Conservation (phyloP, 2,888 invertebrate genomes). For the Polyommatus iphigenia region DNA sequence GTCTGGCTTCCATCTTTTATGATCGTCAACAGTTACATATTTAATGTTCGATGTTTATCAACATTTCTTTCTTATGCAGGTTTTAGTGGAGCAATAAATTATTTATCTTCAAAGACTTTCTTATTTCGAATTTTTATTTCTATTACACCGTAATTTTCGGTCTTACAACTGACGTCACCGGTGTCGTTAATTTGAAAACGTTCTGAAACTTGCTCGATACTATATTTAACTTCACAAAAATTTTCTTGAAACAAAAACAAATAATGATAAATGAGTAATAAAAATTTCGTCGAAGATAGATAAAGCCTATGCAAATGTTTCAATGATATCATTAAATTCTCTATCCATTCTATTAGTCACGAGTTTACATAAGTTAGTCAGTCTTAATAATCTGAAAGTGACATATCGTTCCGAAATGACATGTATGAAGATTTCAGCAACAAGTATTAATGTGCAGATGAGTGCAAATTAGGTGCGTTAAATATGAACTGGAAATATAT, state of each 20-base stretch:
- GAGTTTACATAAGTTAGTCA: conserved; percentile 65
- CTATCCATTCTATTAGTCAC: conserved; percentile 56
- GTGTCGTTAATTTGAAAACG: conserved; percentile 59
- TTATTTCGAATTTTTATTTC: conserved; percentile 77
- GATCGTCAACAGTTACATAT: conserved; percentile 80
- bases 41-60: conserved; percentile 80
- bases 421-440: conserved; percentile 16
- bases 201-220: conserved; percentile 1
- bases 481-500: neutral
- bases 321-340: conserved; percentile 62
- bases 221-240: neutral
- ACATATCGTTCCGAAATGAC: conserved; percentile 51
- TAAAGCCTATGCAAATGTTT: conserved; percentile 51
- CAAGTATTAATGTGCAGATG: neutral
- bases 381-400: conserved; percentile 55
- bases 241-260: neutral
- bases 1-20: conserved; percentile 75
- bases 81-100: conserved; percentile 77
- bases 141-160: conserved; percentile 54
- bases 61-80: conserved; percentile 79
- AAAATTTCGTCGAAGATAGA: conserved; percentile 57
- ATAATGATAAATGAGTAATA: conserved; percentile 48
- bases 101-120: conserved; percentile 77
- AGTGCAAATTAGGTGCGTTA: neutral
- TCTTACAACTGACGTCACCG: conserved; percentile 61